These are phyloP conservation scores for Vannuccia rotundouncinata DNA, from an alignment of 2,888 invertebrate genomes.

Conservation along the genomic window DNA sequence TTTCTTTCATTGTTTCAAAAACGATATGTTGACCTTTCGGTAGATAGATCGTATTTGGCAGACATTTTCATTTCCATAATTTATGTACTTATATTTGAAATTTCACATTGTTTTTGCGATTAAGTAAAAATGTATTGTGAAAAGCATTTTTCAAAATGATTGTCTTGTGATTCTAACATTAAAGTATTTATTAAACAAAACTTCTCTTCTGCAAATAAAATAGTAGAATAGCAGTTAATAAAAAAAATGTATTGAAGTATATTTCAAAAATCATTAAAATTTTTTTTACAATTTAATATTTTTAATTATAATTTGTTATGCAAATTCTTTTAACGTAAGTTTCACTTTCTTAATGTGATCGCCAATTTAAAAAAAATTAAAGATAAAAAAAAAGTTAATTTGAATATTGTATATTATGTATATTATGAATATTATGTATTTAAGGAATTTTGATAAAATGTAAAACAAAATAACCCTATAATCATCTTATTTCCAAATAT, in stretches of 20 bases:
- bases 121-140: background rate
- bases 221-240: too few relatives aligned
- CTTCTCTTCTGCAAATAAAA: constrained; percentile 8
- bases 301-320: constrained; percentile 16
- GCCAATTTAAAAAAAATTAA: too few relatives aligned
- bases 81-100: background rate
- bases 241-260: background rate
- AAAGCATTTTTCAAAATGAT: background rate
- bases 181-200: background rate
- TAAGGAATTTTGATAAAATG: too few relatives aligned
- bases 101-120: background rate
- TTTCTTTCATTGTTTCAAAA: background rate
- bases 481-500: too few relatives aligned
- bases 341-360: too few relatives aligned
- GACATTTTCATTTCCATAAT: background rate
- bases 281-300: background rate
- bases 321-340: too few relatives aligned
- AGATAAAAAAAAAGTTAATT: too few relatives aligned
- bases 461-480: too few relatives aligned
- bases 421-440: too few relatives aligned
- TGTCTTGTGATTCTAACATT: background rate
- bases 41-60: too few relatives aligned
- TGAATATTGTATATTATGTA: too few relatives aligned
- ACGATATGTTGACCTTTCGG: background rate
- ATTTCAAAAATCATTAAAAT: background rate